Conservation (phyloP, 2,113 vertebrate species). For the Halichoeres trimaculatus region DNA sequence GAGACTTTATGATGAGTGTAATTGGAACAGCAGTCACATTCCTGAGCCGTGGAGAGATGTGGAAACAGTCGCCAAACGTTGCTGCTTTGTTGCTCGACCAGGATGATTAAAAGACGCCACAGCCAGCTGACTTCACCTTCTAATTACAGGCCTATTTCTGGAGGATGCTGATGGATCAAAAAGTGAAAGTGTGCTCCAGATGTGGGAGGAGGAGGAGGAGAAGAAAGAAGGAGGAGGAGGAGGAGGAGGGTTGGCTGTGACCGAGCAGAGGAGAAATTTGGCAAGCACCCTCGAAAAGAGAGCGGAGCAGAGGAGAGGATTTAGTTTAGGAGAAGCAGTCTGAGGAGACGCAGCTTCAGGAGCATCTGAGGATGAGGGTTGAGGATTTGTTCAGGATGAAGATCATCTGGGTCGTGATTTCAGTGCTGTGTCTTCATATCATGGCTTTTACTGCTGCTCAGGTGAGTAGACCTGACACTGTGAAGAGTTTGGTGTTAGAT, state of each 20-base stretch:
- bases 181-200: slow-evolving; percentile 60
- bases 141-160: slow-evolving; percentile 70
- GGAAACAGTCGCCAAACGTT: slow-evolving; percentile 12
- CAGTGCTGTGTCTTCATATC: slow-evolving; percentile 54
- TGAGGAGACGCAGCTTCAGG: slow-evolving; percentile 12
- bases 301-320: slow-evolving; percentile 23
- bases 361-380: slow-evolving; percentile 1
- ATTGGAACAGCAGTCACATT: slow-evolving; percentile 47
- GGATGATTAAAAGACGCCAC: slow-evolving; percentile 61
- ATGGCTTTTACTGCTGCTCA: slow-evolving; percentile 47
- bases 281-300: slow-evolving; percentile 68
- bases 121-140: slow-evolving; percentile 49
- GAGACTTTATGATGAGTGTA: slow-evolving; percentile 27
- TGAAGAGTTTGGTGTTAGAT: too few relatives aligned
- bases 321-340: slow-evolving; percentile 9
- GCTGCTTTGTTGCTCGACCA: slow-evolving; percentile 28
- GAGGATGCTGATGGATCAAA: slow-evolving; percentile 36
- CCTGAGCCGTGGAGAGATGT: slow-evolving; percentile 30
- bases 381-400: slow-evolving; percentile 47
- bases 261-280: slow-evolving; percentile 63
- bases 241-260: slow-evolving; percentile 21
- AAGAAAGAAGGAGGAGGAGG: slow-evolving; percentile 9
- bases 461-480: slow-evolving; percentile 53
- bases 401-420: background rate
- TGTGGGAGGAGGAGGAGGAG: slow-evolving; percentile 51